A percentile compares a stretch with the other conserved stretches of the same genome.
These are phyloP conservation scores for Caenorhabditis imperialis DNA, from an alignment of 2,888 invertebrate genomes.

Conservation along the genomic window DNA sequence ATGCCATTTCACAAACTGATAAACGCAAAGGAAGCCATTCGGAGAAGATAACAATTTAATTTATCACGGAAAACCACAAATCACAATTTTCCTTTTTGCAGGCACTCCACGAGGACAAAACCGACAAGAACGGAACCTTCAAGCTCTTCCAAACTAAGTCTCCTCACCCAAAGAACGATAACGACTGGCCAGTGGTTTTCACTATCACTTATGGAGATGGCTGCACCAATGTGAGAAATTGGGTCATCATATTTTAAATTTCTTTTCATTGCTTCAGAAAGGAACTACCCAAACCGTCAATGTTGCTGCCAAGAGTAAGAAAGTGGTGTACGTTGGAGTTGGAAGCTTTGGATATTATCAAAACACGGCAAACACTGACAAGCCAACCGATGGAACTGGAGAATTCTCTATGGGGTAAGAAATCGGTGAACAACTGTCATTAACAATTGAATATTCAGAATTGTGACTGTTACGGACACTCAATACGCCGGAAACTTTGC, in stretches of 20 bases:
- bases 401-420: slow-evolving; percentile 67
- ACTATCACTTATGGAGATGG: slow-evolving; percentile 16
- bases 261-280: no score
- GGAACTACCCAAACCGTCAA: background rate
- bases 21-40: slow-evolving; percentile 6
- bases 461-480: slow-evolving; percentile 59
- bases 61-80: slow-evolving; percentile 18
- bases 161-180: background rate
- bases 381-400: slow-evolving; percentile 72
- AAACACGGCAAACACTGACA: slow-evolving; percentile 52
- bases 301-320: slow-evolving; percentile 35
- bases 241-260: slow-evolving; percentile 3
- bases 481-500: slow-evolving; percentile 64
- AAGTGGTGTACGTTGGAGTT: slow-evolving; percentile 55
- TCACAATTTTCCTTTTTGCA: slow-evolving; percentile 19
- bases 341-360: slow-evolving; percentile 53
- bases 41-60: slow-evolving; percentile 21
- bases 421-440: background rate
- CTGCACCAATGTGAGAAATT: slow-evolving; percentile 12
- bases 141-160: slow-evolving; percentile 27
- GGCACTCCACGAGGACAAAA: slow-evolving; percentile 48
- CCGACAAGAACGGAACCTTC: slow-evolving; percentile 34
- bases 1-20: slow-evolving; percentile 32
- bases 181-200: slow-evolving; percentile 22
- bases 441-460: slow-evolving; percentile 32